Evolutionary conservation across 30 jellyfish, hydroid and myxozoan genomes (phyloP).

Genomic region (Hydra vulgaris): DNA sequence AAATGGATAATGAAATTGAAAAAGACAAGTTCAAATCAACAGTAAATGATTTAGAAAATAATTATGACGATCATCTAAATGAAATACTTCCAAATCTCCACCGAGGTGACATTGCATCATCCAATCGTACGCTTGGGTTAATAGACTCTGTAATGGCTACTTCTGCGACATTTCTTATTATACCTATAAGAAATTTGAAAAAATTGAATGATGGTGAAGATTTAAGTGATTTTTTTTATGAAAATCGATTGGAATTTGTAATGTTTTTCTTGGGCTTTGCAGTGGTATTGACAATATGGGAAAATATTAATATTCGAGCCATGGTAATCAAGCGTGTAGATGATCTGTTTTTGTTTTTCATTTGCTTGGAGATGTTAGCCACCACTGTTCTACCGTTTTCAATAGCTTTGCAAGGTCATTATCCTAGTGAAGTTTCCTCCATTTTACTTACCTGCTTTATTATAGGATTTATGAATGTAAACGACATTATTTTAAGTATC

Average conservation of each 20-base stretch:
- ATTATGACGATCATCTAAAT: conserved; percentile 16
- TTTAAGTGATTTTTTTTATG: neutral
- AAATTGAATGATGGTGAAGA: neutral
- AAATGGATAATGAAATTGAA: neutral
- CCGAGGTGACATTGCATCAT: conserved; percentile 25
- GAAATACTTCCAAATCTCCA: conserved; percentile 15
- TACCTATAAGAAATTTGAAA: conserved; percentile 21
- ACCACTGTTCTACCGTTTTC: conserved; percentile 26
- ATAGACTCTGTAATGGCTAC: conserved; percentile 27
- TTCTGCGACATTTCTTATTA: conserved; percentile 17
- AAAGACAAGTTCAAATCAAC: neutral
- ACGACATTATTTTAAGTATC: neutral
- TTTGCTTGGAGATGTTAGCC: conserved; percentile 1
- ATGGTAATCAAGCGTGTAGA: conserved; percentile 20
- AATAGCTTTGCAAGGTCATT: conserved; percentile 22
- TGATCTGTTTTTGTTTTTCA: conserved; percentile 13
- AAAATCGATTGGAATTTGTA: conserved; percentile 7
- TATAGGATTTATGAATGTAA: neutral
- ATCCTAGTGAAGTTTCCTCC: conserved; percentile 9
- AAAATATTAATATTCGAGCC: conserved; percentile 10
- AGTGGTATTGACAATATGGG: conserved; percentile 22
- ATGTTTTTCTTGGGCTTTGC: conserved; percentile 25
- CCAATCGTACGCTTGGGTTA: conserved; percentile 18
- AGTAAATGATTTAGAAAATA: conserved; percentile 11
- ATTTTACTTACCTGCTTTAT: neutral